Base-by-base conservation (phyloP, 2,113 vertebrate species). In the Cacatua alba region DNA sequence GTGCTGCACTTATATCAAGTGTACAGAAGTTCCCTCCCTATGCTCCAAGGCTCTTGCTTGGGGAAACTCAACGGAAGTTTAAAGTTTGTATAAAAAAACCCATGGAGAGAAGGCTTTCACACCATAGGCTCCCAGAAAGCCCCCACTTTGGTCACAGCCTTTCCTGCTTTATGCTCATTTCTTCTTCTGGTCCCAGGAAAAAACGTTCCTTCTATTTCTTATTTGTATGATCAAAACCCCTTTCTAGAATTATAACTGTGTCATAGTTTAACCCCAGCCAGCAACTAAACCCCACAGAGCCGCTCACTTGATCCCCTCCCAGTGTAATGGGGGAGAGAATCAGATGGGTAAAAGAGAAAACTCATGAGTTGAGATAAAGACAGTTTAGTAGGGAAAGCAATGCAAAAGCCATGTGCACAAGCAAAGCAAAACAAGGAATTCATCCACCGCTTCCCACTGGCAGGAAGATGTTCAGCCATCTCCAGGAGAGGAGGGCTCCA, bases 1-100 rank as follows among this genome's bases (percentile, higher is more conserved):
- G 29, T 0, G 0, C 37, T 70, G 24, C 28, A 11, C n/a, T 74
- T 25, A 7, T 2, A 39, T 43, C n/a, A 44, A 39, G 23, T 3
- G 39, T 31, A 28, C 53, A 43, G 15, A 68, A 63, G 23, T 21
- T 86, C 29, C 16, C 29, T 72, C 52, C 29, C 33, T 35, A 24
- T 24, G 57, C 33, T 67, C 31, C 25, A 43, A 53, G 35, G 28
- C 12, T 69, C 25, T 51, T 49, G 35, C 72, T 75, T 3, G 4
- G 20, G 29, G 20, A 60, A 74, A 64, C 28, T 59, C 64, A 62
- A 21, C 2, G 18, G 35, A 75, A n/a, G 20, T 52, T 78, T 72
- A 69, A 64, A 80, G n/a, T 19, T 78, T 35, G 62, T 68, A 76
- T 21, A 21, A 78, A 81, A 84, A 84, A 51, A 26, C 2, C 1